These are phyloP conservation scores for Galago senegalensis DNA, from an alignment of 2,797 vertebrate species.

Conservation along the genomic window DNA sequence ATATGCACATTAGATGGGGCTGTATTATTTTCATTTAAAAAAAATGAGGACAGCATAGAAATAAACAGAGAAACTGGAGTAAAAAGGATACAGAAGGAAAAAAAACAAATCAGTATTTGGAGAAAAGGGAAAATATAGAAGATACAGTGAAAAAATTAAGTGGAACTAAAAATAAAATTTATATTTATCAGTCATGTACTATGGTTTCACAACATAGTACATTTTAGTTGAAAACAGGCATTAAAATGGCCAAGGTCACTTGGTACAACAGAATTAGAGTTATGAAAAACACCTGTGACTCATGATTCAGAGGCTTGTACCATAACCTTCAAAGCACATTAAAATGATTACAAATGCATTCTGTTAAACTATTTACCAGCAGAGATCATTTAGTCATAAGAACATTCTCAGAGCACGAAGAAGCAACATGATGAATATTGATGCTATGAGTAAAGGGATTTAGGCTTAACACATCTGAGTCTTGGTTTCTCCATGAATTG, in stretches of 20 bases:
- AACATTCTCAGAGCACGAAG: neutral
- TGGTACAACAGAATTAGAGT: neutral
- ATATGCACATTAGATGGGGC: neutral
- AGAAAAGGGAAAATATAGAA: constrained; percentile 26
- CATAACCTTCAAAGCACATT: constrained; percentile 61
- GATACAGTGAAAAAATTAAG: neutral
- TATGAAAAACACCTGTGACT: constrained; percentile 27
- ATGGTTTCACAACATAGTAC: neutral
- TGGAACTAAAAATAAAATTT: neutral
- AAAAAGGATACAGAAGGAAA: neutral
- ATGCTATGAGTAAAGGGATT: neutral
- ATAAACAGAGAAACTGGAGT: neutral
- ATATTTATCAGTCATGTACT: neutral
- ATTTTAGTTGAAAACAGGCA: neutral
- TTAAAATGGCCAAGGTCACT: constrained; percentile 38
- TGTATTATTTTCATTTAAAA: neutral
- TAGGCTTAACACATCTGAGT: neutral
- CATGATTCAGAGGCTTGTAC: neutral
- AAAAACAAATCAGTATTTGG: constrained; percentile 3
- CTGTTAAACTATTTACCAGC: constrained; percentile 26
- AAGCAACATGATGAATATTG: neutral
- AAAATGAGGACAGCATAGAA: neutral
- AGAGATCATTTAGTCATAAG: constrained; percentile 18
- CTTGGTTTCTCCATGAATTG: neutral
- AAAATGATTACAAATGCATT: constrained; percentile 51